Percentiles rank a stretch among this genome's conserved stretches.
Evolutionary conservation across 2,113 vertebrate species (phyloP).

Genomic region (Aspiorhynchus laticeps): DNA sequence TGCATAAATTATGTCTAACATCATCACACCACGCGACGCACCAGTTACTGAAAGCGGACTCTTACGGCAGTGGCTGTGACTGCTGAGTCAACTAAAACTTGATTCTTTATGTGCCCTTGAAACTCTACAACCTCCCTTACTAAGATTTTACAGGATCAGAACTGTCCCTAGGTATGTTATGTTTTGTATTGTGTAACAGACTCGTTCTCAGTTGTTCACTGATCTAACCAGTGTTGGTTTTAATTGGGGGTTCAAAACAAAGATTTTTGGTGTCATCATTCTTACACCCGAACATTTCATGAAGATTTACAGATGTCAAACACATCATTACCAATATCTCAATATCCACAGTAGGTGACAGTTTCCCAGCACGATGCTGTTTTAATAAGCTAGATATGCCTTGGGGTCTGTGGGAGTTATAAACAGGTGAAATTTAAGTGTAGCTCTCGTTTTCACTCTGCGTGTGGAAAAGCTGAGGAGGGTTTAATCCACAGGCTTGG

Average conservation of each 20-base stretch:
- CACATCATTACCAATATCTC: conserved; percentile 59
- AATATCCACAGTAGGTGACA: conserved; percentile 63
- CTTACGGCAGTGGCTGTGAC: conserved; percentile 2
- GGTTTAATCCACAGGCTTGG: conserved; percentile 68
- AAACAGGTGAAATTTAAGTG: conserved; percentile 52
- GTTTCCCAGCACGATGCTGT: conserved; percentile 64
- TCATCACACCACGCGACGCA: conserved; percentile 39
- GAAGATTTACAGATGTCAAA: conserved; percentile 60
- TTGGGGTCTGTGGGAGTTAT: conserved; percentile 39
- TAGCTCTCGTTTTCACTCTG: conserved; percentile 57
- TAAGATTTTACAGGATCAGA: conserved; percentile 30
- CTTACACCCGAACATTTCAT: neutral
- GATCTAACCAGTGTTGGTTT: neutral
- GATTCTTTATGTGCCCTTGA: conserved; percentile 16
- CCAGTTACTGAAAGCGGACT: conserved; percentile 33
- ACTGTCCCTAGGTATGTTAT: neutral
- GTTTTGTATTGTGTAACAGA: conserved; percentile 15
- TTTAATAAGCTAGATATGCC: conserved; percentile 69
- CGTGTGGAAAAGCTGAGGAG: conserved; percentile 62
- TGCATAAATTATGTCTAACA: conserved; percentile 47
- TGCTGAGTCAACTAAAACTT: conserved; percentile 35
- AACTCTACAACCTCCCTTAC: conserved; percentile 11
- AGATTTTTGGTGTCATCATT: neutral
- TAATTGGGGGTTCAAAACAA: conserved; percentile 5
- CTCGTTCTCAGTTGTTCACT: conserved; percentile 36